Evolutionary conservation across 2,113 vertebrate genomes (phyloP).

Genomic region (Craseonycteris thonglongyai): DNA sequence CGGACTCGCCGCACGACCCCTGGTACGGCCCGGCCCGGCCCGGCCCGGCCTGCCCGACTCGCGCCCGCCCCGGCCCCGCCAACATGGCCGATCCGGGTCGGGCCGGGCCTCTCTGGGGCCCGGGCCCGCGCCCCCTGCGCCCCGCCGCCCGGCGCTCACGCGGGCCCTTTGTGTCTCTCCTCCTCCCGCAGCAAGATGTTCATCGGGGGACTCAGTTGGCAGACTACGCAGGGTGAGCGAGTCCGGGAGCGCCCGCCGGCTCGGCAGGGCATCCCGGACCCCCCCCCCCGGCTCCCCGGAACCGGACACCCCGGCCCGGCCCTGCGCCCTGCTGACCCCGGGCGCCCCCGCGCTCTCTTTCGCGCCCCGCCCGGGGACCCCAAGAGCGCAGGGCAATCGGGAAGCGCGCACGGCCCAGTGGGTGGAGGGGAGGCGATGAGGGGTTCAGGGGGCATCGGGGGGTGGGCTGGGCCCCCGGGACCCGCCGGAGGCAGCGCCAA

Average conservation of each 20-base stretch:
- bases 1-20: slow-evolving; percentile 96
- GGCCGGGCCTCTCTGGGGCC: slow-evolving; percentile 58
- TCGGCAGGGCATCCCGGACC: slow-evolving; percentile 35
- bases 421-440: slow-evolving; percentile 26
- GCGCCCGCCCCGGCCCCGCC: slow-evolving; percentile 58
- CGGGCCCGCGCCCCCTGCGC: slow-evolving; percentile 63
- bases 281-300: slow-evolving; percentile 28
- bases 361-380: slow-evolving; percentile 61
- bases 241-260: slow-evolving; percentile 45
- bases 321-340: slow-evolving; percentile 64
- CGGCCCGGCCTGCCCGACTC: slow-evolving; percentile 63
- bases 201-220: slow-evolving; percentile 96
- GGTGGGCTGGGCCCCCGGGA: slow-evolving; percentile 50
- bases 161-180: slow-evolving; percentile 72
- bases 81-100: slow-evolving; percentile 68
- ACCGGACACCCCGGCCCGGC: slow-evolving; percentile 53
- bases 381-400: slow-evolving; percentile 25
- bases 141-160: slow-evolving; percentile 67
- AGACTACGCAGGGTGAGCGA: slow-evolving; percentile 95
- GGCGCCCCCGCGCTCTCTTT: slow-evolving; percentile 56
- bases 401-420: slow-evolving; percentile 46
- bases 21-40: slow-evolving; percentile 86
- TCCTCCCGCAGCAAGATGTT: slow-evolving; percentile 93
- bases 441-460: slow-evolving; percentile 41
- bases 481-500: slow-evolving; percentile 60